Percentiles rank a stretch among this genome's conserved stretches.
Conservation (phyloP, 2,113 vertebrate species). For the Procavia capensis region DNA sequence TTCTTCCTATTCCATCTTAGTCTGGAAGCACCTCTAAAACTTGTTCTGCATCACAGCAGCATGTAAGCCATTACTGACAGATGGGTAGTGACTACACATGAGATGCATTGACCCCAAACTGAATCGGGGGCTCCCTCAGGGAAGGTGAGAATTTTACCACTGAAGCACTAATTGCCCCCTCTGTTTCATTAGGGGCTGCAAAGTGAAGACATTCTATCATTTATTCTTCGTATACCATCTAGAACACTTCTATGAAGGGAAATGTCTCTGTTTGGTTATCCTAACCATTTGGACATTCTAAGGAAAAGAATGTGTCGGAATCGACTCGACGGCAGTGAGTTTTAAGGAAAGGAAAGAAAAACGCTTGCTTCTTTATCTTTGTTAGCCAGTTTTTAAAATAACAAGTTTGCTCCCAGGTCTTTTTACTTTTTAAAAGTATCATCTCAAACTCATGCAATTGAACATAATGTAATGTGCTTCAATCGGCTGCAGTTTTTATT, state of each 20-base stretch:
- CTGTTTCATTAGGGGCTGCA: background rate
- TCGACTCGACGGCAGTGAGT: too few relatives aligned
- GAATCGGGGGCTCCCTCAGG: background rate
- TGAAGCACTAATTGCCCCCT: background rate
- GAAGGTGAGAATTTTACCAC: background rate
- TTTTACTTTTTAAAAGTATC: background rate
- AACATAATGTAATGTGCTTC: background rate
- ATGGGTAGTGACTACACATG: background rate
- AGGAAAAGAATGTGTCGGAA: background rate
- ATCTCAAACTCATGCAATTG: background rate
- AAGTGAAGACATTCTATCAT: background rate
- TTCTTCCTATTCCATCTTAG: background rate
- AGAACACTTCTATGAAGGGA: background rate
- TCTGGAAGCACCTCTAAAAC: background rate
- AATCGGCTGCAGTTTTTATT: background rate
- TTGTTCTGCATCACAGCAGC: background rate
- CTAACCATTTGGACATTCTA: background rate
- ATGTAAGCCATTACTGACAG: background rate
- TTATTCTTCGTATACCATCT: background rate
- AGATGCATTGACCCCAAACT: background rate
- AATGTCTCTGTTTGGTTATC: background rate
- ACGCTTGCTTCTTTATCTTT: background rate
- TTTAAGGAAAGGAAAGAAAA: background rate
- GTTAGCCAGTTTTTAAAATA: background rate
- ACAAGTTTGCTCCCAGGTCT: background rate